These are phyloP conservation scores for Drosophila longiperda DNA, from an alignment of 2,888 invertebrate genomes.

Conservation along the genomic window DNA sequence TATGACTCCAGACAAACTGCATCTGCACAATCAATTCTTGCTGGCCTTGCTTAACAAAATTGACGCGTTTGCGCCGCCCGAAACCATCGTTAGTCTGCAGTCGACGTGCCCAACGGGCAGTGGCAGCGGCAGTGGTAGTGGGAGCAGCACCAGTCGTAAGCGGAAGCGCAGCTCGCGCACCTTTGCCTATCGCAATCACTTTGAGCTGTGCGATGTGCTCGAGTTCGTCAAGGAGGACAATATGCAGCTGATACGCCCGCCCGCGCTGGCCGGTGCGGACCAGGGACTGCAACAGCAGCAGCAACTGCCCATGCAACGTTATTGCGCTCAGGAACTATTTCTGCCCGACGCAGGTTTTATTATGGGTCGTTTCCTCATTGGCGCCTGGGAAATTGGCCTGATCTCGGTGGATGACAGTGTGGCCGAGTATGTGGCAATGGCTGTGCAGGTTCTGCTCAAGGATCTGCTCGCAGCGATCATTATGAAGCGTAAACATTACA, in stretches of 20 bases:
- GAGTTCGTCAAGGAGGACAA: constrained; percentile 87
- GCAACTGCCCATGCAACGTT: constrained; percentile 85
- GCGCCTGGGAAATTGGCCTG: constrained; percentile 95
- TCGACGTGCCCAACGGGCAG: constrained; percentile 15
- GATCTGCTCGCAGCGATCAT: constrained; percentile 92
- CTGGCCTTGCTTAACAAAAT: constrained; percentile 92
- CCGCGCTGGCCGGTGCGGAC: constrained; percentile 55
- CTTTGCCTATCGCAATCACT: constrained; percentile 87
- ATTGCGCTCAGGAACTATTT: constrained; percentile 90
- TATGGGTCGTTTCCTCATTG: constrained; percentile 92
- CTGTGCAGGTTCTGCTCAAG: constrained; percentile 92
- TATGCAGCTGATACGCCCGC: constrained; percentile 78
- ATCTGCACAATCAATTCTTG: constrained; percentile 93
- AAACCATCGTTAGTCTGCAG: constrained; percentile 46
- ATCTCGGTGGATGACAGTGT: constrained; percentile 94
- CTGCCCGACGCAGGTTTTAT: constrained; percentile 94
- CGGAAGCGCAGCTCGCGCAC: constrained; percentile 86
- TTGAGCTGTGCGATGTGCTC: constrained; percentile 87
- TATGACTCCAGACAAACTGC: constrained; percentile 90
- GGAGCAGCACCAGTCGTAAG: constrained; percentile 82
- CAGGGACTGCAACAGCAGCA: constrained; percentile 62
- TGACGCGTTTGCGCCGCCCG: constrained; percentile 78
- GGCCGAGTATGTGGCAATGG: constrained; percentile 92
- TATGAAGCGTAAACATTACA: constrained; percentile 92
- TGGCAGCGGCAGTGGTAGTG: constrained; percentile 42